Evolutionary conservation across 2,113 vertebrate genomes (phyloP).

Genomic region (Xiphophorus hellerii): DNA sequence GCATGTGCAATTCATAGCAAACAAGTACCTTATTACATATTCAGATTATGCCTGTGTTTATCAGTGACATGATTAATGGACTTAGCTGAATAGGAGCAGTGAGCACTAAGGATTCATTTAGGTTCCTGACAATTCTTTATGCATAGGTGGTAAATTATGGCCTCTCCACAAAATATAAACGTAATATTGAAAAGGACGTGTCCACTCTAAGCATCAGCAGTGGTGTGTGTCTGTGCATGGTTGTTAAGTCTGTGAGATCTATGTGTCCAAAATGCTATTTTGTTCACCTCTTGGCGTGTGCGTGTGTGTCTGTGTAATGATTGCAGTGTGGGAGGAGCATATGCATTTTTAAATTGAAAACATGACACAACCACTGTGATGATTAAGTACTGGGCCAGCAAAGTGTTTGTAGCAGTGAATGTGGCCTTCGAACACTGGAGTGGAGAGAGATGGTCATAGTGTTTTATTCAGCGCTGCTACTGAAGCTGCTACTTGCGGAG

Average conservation of each 20-base stretch:
- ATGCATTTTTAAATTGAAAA: constrained; percentile 77
- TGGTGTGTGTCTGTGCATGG: constrained; percentile 6
- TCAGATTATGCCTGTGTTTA: constrained; percentile 66
- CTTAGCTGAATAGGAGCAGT: constrained; percentile 43
- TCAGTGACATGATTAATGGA: constrained; percentile 70
- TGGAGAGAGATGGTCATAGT: constrained; percentile 35
- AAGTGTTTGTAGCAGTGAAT: constrained; percentile 46
- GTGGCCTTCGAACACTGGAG: constrained; percentile 56
- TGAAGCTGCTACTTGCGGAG: constrained; percentile 36
- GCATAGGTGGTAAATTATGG: constrained; percentile 62
- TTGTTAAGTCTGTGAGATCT: constrained; percentile 20
- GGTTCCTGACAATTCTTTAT: constrained; percentile 62
- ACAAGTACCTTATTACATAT: constrained; percentile 58
- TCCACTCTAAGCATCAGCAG: constrained; percentile 58
- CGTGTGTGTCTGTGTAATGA: constrained; percentile 25
- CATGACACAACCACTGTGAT: constrained; percentile 66
- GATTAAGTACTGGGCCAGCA: constrained; percentile 60
- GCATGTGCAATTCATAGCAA: constrained; percentile 42
- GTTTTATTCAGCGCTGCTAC: constrained; percentile 39
- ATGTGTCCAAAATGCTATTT: constrained; percentile 24
- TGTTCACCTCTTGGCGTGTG: constrained; percentile 9
- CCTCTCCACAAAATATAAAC: constrained; percentile 51
- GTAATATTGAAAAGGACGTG: constrained; percentile 66
- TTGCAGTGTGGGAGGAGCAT: constrained; percentile 60
- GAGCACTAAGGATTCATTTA: constrained; percentile 70